Evolutionary conservation across 2,888 invertebrate species (phyloP).

Genomic region (Caenorhabditis sulstoni): DNA sequence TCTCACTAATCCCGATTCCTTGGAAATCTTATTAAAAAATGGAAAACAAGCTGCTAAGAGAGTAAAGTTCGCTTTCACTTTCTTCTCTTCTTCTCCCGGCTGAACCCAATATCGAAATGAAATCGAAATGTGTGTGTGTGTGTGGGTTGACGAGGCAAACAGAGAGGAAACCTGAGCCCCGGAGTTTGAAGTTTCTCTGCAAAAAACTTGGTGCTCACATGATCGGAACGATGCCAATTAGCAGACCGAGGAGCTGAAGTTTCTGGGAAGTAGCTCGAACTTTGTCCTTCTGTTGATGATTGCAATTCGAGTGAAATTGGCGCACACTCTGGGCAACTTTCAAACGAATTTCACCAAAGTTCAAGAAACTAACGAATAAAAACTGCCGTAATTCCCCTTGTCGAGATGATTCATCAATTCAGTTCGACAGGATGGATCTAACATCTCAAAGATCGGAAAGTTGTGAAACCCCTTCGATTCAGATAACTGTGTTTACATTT

Average conservation of each 20-base stretch:
- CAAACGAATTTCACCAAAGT: no score
- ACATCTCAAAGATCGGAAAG: conserved; percentile 14
- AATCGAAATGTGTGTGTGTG: conserved; percentile 25
- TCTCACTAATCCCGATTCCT: neutral
- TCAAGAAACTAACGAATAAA: no score
- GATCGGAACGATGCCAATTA: conserved; percentile 28
- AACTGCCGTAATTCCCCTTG: conserved; percentile 2
- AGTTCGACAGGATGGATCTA: neutral
- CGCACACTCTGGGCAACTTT: no score
- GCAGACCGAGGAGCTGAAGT: neutral
- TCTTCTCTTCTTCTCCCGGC: neutral
- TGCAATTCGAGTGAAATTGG: no score
- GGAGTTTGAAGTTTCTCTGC: conserved; percentile 22
- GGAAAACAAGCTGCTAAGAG: neutral
- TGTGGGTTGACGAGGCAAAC: conserved; percentile 12
- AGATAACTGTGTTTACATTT: conserved; percentile 2
- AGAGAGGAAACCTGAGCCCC: conserved; percentile 26
- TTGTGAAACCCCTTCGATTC: neutral
- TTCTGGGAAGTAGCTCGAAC: neutral
- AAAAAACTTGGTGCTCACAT: conserved; percentile 8
- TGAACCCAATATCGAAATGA: conserved; percentile 21
- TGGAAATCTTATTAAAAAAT: conserved; percentile 1
- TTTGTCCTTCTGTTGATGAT: no score
- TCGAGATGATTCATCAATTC: conserved; percentile 17
- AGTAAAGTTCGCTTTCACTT: no score